A percentile compares a stretch with the other conserved stretches of the same genome.
Conservation (phyloP, 2,797 vertebrate species). For the Xiphophorus birchmanni region DNA sequence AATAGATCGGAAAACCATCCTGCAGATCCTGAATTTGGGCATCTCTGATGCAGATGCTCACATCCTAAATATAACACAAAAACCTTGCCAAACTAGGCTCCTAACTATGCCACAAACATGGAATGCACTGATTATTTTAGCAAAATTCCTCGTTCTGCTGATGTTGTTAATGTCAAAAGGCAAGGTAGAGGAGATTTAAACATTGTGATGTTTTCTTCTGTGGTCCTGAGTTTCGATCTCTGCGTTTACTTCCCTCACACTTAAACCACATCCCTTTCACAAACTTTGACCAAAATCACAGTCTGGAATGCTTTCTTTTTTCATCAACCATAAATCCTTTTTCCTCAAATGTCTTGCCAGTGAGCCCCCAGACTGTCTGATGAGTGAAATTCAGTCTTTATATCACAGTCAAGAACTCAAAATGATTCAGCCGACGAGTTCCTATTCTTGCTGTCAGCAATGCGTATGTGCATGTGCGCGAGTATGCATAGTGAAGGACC, state of each 20-base stretch:
- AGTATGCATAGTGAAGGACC: slow-evolving; percentile 6
- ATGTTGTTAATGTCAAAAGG: slow-evolving; percentile 19
- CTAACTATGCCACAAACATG: neutral
- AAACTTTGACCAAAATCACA: slow-evolving; percentile 60
- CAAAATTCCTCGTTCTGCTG: neutral
- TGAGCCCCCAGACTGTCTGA: neutral
- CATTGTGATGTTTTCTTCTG: slow-evolving; percentile 53
- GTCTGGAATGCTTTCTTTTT: slow-evolving; percentile 25
- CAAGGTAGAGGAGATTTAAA: slow-evolving; percentile 17
- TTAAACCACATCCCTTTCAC: slow-evolving; percentile 79
- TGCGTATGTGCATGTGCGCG: neutral
- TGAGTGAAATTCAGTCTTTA: slow-evolving; percentile 7
- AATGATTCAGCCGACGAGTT: neutral
- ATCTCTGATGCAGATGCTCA: neutral
- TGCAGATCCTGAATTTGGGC: neutral
- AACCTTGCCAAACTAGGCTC: neutral
- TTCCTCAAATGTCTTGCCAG: neutral
- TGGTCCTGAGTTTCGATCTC: slow-evolving; percentile 72
- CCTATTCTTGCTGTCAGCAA: neutral
- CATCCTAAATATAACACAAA: neutral
- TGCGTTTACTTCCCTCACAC: slow-evolving; percentile 73
- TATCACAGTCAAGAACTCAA: neutral
- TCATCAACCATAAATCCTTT: slow-evolving; percentile 25
- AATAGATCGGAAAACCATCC: no score
- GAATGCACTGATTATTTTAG: neutral